A percentile compares a stretch with the other conserved stretches of the same genome.
These are phyloP conservation scores for Anolis sagrei DNA, from an alignment of 2,113 vertebrate genomes.

Conservation along the genomic window DNA sequence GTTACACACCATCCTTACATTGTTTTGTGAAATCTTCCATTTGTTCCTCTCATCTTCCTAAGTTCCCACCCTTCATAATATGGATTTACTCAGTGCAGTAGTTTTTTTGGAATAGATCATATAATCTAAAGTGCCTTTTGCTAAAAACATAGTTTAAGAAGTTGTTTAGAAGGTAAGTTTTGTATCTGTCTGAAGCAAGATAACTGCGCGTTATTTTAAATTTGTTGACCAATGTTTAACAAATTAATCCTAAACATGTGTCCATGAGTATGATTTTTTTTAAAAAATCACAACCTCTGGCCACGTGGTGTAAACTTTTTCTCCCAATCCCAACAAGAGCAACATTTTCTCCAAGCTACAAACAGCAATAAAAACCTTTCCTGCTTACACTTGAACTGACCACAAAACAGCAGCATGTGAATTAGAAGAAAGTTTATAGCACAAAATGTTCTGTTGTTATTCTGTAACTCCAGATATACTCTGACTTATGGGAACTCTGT, in stretches of 20 bases:
- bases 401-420: not conserved
- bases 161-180: not conserved
- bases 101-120: slow-evolving; percentile 37
- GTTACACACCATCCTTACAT: slow-evolving; percentile 22
- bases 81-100: not conserved
- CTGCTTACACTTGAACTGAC: not conserved
- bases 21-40: slow-evolving; percentile 8
- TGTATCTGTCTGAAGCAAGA: not conserved
- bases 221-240: not conserved
- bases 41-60: slow-evolving; percentile 11
- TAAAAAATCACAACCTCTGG: not conserved
- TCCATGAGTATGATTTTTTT: not conserved
- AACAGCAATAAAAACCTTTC: not conserved
- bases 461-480: no score
- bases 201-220: not conserved
- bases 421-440: no score
- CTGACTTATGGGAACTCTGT: no score
- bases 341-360: not conserved
- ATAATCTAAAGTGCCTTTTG: not conserved
- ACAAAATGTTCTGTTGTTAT: no score
- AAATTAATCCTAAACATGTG: not conserved
- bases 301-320: not conserved
- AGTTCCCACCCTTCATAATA: not conserved
- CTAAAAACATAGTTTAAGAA: not conserved
- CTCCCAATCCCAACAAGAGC: not conserved